Evolutionary conservation across 2,888 invertebrate genomes (phyloP).

Genomic region (Cyclophora albipunctata): DNA sequence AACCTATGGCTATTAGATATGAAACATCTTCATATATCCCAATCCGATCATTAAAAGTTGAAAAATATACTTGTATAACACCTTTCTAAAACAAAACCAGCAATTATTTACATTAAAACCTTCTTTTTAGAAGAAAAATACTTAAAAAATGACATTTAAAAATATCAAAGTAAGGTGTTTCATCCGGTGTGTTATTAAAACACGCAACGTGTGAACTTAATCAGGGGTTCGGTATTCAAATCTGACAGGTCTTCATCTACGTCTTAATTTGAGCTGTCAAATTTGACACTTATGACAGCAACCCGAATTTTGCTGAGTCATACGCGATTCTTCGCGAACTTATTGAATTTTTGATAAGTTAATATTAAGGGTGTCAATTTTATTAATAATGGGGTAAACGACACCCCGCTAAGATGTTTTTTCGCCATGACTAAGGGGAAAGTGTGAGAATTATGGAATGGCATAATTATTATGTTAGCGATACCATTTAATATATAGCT

Average conservation of each 20-base stretch:
- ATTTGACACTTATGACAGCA: constrained; percentile 51
- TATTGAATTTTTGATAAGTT: constrained; percentile 50
- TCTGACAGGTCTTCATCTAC: constrained; percentile 46
- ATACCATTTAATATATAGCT: too few species aligned
- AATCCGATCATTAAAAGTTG: too few species aligned
- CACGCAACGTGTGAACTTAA: constrained; percentile 58
- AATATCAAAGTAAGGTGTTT: constrained; percentile 17
- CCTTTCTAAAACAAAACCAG: too few species aligned
- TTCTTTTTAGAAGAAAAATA: constrained; percentile 10
- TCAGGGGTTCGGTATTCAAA: constrained; percentile 47
- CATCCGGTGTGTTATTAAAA: constrained; percentile 58
- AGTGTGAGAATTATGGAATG: constrained; percentile 3
- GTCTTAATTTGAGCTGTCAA: constrained; percentile 59
- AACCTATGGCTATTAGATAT: too few species aligned
- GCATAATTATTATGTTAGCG: too few species aligned
- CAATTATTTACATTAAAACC: constrained; percentile 3
- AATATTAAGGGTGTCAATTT: constrained; percentile 58
- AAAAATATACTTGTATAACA: too few species aligned
- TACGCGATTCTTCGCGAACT: constrained; percentile 49
- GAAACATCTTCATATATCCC: too few species aligned
- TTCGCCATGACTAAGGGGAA: constrained; percentile 19
- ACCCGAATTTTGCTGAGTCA: constrained; percentile 42
- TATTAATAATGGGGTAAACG: constrained; percentile 34
- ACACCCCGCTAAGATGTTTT: constrained; percentile 14
- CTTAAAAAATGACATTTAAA: constrained; percentile 8